Evolutionary conservation across 2,797 vertebrate species (phyloP).

Genomic region (Clangula hyemalis): DNA sequence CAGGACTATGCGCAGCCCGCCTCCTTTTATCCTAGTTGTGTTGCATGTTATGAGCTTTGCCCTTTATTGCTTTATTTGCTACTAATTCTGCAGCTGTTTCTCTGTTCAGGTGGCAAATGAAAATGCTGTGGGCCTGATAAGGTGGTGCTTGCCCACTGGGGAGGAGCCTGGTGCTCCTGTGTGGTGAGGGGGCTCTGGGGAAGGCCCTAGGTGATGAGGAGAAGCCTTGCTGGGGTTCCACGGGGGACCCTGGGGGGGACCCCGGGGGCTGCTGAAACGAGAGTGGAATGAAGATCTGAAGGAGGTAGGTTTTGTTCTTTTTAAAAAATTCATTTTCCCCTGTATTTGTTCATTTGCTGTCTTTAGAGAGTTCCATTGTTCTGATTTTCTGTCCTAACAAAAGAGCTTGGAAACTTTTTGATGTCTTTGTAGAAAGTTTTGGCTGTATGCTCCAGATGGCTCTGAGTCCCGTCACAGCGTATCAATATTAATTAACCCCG

Average conservation of each 20-base stretch:
- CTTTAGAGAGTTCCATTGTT: background rate
- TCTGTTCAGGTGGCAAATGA: rapidly evolving
- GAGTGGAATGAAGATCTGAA: background rate
- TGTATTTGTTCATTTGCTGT: rapidly evolving
- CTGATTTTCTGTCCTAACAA: background rate
- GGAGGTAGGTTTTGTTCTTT: background rate
- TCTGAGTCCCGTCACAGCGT: background rate
- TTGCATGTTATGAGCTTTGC: rapidly evolving
- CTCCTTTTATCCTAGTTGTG: background rate
- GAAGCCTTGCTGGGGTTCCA: background rate
- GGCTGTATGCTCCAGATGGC: background rate
- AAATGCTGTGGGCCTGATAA: background rate
- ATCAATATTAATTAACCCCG: too few relatives aligned
- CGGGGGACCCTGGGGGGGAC: rapidly evolving
- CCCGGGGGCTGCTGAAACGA: background rate
- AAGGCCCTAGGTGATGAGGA: rapidly evolving
- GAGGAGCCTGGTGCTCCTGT: background rate
- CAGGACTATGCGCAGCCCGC: background rate
- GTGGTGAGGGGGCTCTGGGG: background rate
- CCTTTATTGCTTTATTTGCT: background rate
- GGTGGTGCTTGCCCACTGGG: background rate
- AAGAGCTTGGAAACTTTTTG: background rate
- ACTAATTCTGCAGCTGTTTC: background rate
- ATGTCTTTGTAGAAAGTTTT: background rate
- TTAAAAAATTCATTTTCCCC: background rate